Percentiles rank a stretch among this genome's conserved stretches.
Conservation (phyloP, 2,797 vertebrate species). For the Gymnoscopelus braueri region DNA sequence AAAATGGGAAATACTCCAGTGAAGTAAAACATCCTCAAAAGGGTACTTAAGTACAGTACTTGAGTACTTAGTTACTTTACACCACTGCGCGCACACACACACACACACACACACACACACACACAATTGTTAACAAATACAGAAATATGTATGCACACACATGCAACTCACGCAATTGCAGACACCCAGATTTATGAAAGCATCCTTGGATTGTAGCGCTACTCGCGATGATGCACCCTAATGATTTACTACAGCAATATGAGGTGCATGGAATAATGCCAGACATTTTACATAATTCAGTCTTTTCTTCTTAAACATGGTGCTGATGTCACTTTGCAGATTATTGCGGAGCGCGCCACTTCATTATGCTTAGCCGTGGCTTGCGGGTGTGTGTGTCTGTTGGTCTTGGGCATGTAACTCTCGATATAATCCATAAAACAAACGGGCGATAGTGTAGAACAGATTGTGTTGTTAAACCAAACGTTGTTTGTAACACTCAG, state of each 20-base stretch:
- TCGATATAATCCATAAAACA: constrained; percentile 82
- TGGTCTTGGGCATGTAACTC: constrained; percentile 53
- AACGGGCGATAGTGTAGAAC: constrained; percentile 78
- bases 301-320: constrained; percentile 67
- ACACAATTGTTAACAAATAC: constrained; percentile 19
- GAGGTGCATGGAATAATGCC: constrained; percentile 65
- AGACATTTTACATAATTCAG: constrained; percentile 79
- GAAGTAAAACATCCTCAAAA: too few relatives aligned
- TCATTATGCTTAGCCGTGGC: constrained; percentile 68
- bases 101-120: constrained; percentile 21
- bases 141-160: not conserved
- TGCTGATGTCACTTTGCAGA: constrained; percentile 74
- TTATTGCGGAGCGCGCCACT: constrained; percentile 70
- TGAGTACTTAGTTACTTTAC: too few relatives aligned
- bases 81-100: not conserved
- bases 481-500: constrained; percentile 78
- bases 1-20: too few relatives aligned
- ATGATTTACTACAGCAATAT: constrained; percentile 81
- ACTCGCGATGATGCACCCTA: constrained; percentile 70
- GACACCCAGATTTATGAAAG: constrained; percentile 72
- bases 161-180: not conserved
- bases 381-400: constrained; percentile 52
- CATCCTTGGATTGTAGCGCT: constrained; percentile 52
- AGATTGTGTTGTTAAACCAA: constrained; percentile 84
- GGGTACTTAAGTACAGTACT: too few relatives aligned